Percentiles rank a stretch among this genome's conserved stretches.
phyloP scores from a whole-genome alignment of 2,888 invertebrate species.

The Andrena bucephala region DNA sequence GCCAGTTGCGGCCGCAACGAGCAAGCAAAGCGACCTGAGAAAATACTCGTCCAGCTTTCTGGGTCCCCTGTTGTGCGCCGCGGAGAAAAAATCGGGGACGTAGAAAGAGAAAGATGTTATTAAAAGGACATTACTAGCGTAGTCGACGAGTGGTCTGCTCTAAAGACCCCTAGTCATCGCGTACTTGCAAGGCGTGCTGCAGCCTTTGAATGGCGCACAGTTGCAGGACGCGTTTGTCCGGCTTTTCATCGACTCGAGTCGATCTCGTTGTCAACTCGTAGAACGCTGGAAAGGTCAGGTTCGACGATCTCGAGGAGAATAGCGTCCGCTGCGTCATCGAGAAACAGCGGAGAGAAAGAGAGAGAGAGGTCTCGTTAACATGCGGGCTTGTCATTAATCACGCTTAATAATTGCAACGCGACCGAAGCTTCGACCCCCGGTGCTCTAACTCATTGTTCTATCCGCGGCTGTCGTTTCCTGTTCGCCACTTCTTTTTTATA shows the following conservation, averaged over 20 bases:
- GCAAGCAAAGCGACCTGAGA: conserved; percentile 41
- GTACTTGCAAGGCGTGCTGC: background rate
- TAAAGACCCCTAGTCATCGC: conserved; percentile 6
- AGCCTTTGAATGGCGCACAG: background rate
- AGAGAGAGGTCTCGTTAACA: conserved; percentile 61
- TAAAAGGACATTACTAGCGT: conserved; percentile 31
- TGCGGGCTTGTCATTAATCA: conserved; percentile 69
- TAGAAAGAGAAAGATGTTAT: conserved; percentile 51
- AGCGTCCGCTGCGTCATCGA: conserved; percentile 57
- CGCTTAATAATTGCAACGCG: conserved; percentile 70
- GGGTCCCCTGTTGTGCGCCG: conserved; percentile 59
- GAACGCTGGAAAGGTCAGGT: conserved; percentile 37
- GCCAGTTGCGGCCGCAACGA: conserved; percentile 75
- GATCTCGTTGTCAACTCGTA: conserved; percentile 33
- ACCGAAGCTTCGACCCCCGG: conserved; percentile 39
- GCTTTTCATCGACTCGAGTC: conserved; percentile 14
- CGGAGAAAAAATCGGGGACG: conserved; percentile 30
- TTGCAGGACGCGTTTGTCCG: background rate
- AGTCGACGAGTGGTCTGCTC: background rate
- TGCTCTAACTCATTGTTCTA: conserved; percentile 41
- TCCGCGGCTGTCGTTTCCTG: conserved; percentile 45
- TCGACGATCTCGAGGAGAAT: conserved; percentile 24
- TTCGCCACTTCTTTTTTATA: background rate
- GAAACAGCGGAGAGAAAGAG: conserved; percentile 18
- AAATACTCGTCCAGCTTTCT: conserved; percentile 73